A percentile compares a stretch with the other conserved stretches of the same genome.
phyloP scores from a whole-genome alignment of 2,113 vertebrate species.

The Eclectus roratus region DNA sequence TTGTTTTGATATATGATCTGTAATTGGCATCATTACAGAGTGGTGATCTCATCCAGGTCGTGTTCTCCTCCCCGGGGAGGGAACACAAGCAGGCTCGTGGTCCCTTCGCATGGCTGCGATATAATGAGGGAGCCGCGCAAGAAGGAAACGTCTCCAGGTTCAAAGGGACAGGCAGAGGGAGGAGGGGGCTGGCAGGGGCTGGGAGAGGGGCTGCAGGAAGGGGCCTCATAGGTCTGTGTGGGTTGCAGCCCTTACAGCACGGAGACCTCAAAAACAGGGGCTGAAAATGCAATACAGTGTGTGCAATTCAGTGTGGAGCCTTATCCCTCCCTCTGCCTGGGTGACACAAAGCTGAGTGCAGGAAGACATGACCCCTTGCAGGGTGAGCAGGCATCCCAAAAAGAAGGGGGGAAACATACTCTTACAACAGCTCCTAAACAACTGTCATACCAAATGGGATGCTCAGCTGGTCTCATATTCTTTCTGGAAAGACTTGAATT shows the following conservation, averaged over 20 bases:
- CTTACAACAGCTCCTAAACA: neutral
- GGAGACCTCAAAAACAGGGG: neutral
- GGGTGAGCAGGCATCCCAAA: neutral
- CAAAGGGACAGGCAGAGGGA: constrained; percentile 26
- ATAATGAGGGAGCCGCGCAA: constrained; percentile 42
- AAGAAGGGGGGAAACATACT: neutral
- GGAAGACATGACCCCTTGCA: neutral
- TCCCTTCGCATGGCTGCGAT: constrained; percentile 15
- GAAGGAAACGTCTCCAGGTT: constrained; percentile 54
- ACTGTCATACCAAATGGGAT: neutral
- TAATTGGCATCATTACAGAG: constrained; percentile 73
- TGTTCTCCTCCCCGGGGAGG: constrained; percentile 46
- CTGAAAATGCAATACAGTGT: neutral
- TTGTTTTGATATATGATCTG: constrained; percentile 73
- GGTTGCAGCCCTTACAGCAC: neutral
- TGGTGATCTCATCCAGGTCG: constrained; percentile 72
- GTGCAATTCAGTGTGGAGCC: too few species aligned
- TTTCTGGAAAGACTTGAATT: neutral
- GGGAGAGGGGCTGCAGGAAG: neutral
- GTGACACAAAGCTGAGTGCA: neutral
- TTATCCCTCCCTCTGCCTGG: neutral
- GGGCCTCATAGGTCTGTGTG: neutral
- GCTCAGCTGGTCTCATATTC: neutral
- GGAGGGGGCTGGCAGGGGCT: constrained; percentile 3
- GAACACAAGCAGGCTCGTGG: constrained; percentile 26